A percentile compares a stretch with the other conserved stretches of the same genome.
These are phyloP conservation scores for Trichonephila inaurata DNA, from an alignment of 1,140 invertebrate genomes.

Conservation along the genomic window DNA sequence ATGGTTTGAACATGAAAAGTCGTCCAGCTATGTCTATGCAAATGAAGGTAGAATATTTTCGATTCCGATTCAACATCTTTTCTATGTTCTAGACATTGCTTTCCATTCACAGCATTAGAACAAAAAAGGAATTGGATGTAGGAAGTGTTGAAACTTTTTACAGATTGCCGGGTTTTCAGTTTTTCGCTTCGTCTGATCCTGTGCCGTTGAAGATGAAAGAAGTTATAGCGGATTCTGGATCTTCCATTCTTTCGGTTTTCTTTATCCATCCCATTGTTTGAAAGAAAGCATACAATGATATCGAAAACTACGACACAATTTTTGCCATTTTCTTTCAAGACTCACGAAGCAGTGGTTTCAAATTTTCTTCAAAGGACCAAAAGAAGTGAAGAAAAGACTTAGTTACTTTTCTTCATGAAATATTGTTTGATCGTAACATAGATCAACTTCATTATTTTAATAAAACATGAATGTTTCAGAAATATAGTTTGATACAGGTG, in stretches of 20 bases:
- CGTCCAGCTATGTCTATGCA: not conserved
- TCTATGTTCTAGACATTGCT: not conserved
- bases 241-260: not conserved
- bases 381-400: not conserved
- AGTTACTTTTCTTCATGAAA: too few species aligned
- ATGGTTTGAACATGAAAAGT: not conserved
- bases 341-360: not conserved
- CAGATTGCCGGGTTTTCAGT: conserved; percentile 22
- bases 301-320: not conserved
- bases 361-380: not conserved
- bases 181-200: not conserved
- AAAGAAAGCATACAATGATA: not conserved
- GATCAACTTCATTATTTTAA: too few species aligned
- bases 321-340: not conserved
- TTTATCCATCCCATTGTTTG: conserved; percentile 3
- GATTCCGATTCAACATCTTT: not conserved
- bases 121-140: not conserved
- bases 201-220: not conserved
- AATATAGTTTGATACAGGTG: too few species aligned
- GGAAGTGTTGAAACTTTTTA: not conserved
- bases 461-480: too few species aligned
- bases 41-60: not conserved
- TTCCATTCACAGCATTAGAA: not conserved
- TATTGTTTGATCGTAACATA: too few species aligned
- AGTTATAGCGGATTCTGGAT: not conserved